These are phyloP conservation scores for Coelopa pilipes DNA, from an alignment of 2,888 invertebrate genomes.

Conservation along the genomic window DNA sequence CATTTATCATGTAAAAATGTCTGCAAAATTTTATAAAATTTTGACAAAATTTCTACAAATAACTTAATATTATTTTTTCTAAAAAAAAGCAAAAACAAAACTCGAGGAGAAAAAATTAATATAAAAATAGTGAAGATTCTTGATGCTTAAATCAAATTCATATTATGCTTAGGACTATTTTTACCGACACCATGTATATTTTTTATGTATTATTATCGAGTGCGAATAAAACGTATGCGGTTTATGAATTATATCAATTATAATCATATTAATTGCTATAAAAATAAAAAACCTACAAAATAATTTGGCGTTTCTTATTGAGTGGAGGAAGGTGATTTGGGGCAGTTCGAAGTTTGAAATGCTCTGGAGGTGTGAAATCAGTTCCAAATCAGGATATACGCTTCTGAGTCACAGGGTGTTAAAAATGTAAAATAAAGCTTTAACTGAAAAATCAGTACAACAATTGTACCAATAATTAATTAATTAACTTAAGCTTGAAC, in stretches of 20 bases:
- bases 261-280: constrained; percentile 6
- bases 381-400: too few species aligned
- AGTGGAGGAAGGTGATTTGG: too few species aligned
- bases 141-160: background rate
- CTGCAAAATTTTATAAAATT: constrained; percentile 42
- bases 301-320: too few species aligned
- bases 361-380: too few species aligned
- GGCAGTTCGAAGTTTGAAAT: too few species aligned
- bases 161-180: constrained; percentile 17
- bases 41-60: constrained; percentile 24
- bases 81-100: background rate
- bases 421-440: too few species aligned
- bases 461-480: too few species aligned
- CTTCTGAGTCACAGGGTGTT: too few species aligned
- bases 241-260: constrained; percentile 5
- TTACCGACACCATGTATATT: constrained; percentile 19
- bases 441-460: too few species aligned
- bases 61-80: constrained; percentile 32
- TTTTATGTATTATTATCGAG: background rate
- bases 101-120: background rate
- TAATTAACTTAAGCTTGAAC: too few species aligned
- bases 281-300: background rate
- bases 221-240: constrained; percentile 1
- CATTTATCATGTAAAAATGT: constrained; percentile 8
- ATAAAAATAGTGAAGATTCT: constrained; percentile 1